A percentile compares a stretch with the other conserved stretches of the same genome.
These are phyloP conservation scores for Alethe castanea DNA, from an alignment of 2,113 vertebrate genomes.

Conservation along the genomic window DNA sequence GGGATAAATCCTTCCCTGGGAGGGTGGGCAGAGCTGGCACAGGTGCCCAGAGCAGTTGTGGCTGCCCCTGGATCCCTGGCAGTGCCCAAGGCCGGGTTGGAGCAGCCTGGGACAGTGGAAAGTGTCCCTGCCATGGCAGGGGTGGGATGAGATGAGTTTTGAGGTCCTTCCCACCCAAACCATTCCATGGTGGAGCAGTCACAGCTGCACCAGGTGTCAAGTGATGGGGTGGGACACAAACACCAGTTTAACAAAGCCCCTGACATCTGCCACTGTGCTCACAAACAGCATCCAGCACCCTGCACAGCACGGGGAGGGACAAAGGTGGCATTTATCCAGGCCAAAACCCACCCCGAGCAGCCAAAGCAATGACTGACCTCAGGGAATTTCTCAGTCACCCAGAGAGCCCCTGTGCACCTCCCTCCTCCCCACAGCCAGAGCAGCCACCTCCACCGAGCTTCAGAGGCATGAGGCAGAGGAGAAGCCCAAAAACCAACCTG, in stretches of 20 bases:
- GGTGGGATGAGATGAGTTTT: background rate
- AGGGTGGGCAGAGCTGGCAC: background rate
- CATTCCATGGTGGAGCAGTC: background rate
- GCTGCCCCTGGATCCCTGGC: background rate
- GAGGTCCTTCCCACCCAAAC: background rate
- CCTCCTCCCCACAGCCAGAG: background rate
- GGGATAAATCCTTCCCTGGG: background rate
- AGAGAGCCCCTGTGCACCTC: fast-evolving
- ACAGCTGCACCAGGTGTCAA: fast-evolving
- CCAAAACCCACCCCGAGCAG: background rate
- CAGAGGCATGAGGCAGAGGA: fast-evolving
- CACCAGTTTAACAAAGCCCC: fast-evolving
- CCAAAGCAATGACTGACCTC: fast-evolving
- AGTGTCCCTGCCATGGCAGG: background rate
- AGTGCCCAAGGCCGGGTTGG: background rate
- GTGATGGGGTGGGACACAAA: background rate
- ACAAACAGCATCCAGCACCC: background rate
- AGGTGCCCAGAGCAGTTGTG: background rate
- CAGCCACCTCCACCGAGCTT: background rate
- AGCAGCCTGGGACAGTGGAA: fast-evolving
- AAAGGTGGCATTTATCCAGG: background rate
- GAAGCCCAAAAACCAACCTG: background rate
- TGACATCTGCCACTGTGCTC: background rate
- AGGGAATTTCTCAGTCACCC: too few species aligned
- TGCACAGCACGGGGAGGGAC: background rate